phyloP scores from a whole-genome alignment of 2,113 vertebrate genomes.

The Sceloporus undulatus region DNA sequence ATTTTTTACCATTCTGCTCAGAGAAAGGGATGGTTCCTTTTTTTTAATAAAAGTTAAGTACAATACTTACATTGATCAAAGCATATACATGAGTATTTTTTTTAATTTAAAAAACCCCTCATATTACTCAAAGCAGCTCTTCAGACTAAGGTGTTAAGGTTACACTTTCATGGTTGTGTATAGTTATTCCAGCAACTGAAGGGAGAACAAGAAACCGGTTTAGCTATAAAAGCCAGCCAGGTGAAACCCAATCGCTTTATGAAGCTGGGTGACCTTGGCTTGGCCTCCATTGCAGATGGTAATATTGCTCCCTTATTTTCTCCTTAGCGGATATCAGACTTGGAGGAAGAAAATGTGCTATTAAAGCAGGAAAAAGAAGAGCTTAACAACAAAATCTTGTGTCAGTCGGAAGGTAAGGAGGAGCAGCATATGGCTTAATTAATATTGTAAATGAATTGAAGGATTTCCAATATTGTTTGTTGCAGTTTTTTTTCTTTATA shows the following conservation, averaged over 20 bases:
- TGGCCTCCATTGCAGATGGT: not conserved
- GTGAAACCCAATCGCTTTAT: conserved; percentile 25
- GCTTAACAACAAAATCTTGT: conserved; percentile 85
- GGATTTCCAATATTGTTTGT: not conserved
- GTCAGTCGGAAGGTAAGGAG: conserved; percentile 81
- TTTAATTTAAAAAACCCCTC: too few relatives aligned
- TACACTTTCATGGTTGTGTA: not conserved
- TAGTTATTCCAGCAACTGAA: not conserved
- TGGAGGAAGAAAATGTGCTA: conserved; percentile 88
- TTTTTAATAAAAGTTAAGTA: too few relatives aligned
- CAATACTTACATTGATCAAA: too few relatives aligned
- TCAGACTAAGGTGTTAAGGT: not conserved
- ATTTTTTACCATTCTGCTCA: too few relatives aligned
- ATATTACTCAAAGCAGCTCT: not conserved
- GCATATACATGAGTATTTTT: too few relatives aligned
- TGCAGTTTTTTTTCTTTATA: not conserved
- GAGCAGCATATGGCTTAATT: accelerated
- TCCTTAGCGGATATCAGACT: conserved; percentile 84
- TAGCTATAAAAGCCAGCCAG: conserved; percentile 31
- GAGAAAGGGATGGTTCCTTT: too few relatives aligned
- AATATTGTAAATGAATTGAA: accelerated
- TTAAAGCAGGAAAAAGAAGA: conserved; percentile 93
- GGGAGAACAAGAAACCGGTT: conserved; percentile 18
- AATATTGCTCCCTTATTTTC: conserved; percentile 36
- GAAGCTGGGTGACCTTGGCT: conserved; percentile 20